Evolutionary conservation across 1,140 invertebrate species (phyloP).

Genomic region (Asobara japonica): DNA sequence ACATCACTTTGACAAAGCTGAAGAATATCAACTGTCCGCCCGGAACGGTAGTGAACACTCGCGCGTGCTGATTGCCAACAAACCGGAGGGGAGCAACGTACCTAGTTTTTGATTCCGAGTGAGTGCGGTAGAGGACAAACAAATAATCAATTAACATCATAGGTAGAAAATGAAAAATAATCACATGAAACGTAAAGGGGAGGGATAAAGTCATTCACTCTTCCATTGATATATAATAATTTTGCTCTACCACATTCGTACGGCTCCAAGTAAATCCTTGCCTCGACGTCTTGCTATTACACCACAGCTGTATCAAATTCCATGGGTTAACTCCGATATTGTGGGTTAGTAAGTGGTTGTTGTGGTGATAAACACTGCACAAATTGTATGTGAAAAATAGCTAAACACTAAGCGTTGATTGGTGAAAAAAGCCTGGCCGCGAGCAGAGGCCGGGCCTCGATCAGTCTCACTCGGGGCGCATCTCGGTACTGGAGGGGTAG

Average conservation of each 20-base stretch:
- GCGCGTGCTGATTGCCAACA: conserved; percentile 30
- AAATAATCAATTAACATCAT: background rate
- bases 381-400: background rate
- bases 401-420: background rate
- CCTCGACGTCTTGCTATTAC: too few relatives aligned
- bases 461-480: conserved; percentile 57
- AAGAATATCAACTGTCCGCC: background rate
- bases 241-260: background rate
- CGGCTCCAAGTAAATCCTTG: background rate
- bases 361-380: background rate
- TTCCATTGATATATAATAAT: conserved; percentile 17
- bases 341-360: background rate
- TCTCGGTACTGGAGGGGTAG: conserved; percentile 55
- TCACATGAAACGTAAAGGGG: background rate
- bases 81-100: conserved; percentile 39
- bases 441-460: conserved; percentile 42
- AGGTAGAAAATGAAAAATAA: background rate
- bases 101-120: conserved; percentile 25
- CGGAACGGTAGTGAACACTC: conserved; percentile 18
- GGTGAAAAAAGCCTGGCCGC: conserved; percentile 12
- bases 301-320: background rate
- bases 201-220: too few relatives aligned
- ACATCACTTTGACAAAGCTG: background rate
- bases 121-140: background rate
- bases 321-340: background rate